Base-by-base conservation (phyloP, 2,113 vertebrate species). In the Cromileptes altivelis region DNA sequence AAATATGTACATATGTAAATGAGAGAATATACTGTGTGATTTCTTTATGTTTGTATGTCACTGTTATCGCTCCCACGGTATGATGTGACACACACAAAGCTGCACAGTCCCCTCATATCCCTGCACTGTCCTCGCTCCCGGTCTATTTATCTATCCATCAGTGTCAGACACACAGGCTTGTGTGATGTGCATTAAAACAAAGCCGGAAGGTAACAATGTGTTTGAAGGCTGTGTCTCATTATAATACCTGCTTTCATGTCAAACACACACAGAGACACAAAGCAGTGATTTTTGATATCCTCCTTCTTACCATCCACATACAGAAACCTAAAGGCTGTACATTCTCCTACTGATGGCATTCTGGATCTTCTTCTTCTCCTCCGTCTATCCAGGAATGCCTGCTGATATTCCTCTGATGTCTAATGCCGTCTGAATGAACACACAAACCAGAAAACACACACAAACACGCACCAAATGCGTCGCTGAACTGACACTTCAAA, bases 401-500 rank as follows among this genome's bases (percentile, higher is more conserved):
- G 78, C 90, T 90, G 85, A 90, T 91, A 75, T 84, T 81, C 47
- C 87, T 91, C 85, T 91, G 78, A 91, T 91, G 88, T 90, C 74
- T 86, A 87, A 90, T 84, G 75, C 85, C 13, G 61, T 84, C 78
- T 87, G 88, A 91, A 82, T 74, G 83, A 89, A 77, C 83, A 65
- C 86, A 75, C 86, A 27, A 70, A 63, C 76, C 57, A 49, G 70
- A 77, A 69, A 77, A 78, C 74, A 73, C 84, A 76, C 89, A 75
- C 86, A 74, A 74, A 69, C 81, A 68, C 55, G 30, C 77, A 75
- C 64, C 45, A 76, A 88, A 75, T 69, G 78, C 68, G 65, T 81
- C 53, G 87, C 73, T 78, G 85, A 91, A 83, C 82, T 92, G 91
- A 94, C 91, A 94, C 91, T 94, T 94, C 90, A 93, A 94, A 94